Conservation (phyloP, 1,140 invertebrate species). For the Parapsyche elsis region DNA sequence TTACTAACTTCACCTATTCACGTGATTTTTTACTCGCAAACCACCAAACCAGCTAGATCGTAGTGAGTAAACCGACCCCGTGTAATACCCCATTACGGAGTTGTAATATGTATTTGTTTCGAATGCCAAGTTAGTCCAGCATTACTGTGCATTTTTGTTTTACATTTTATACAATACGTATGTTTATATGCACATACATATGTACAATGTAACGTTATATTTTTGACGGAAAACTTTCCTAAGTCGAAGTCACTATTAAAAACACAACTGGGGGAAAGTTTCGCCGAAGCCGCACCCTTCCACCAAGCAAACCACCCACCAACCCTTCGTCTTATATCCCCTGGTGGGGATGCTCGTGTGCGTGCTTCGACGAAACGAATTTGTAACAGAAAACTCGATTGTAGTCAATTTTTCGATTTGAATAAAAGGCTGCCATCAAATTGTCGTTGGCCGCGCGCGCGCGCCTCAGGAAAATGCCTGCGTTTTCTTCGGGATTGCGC, state of each 20-base stretch:
- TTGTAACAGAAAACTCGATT: conserved; percentile 57
- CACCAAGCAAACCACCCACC: neutral
- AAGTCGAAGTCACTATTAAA: conserved; percentile 31
- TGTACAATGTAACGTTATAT: neutral
- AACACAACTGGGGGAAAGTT: neutral
- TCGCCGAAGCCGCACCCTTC: neutral
- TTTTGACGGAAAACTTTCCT: conserved; percentile 18
- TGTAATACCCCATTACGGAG: too few species aligned
- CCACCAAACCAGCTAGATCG: too few species aligned
- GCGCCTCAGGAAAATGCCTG: conserved; percentile 40
- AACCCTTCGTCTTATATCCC: neutral
- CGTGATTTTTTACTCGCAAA: too few species aligned
- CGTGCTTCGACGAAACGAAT: conserved; percentile 49
- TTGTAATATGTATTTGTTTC: too few species aligned
- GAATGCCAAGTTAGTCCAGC: neutral
- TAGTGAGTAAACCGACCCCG: too few species aligned
- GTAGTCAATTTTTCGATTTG: conserved; percentile 57
- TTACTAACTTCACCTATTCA: too few species aligned
- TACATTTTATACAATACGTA: too few species aligned
- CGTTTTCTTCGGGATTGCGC: conserved; percentile 23
- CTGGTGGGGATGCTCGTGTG: neutral
- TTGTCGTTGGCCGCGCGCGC: conserved; percentile 51
- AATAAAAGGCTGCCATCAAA: conserved; percentile 56
- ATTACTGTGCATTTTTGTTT: too few species aligned
- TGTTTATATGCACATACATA: too few species aligned